Evolutionary conservation across 2,888 invertebrate species (phyloP).

Genomic region (Hyalella azteca): DNA sequence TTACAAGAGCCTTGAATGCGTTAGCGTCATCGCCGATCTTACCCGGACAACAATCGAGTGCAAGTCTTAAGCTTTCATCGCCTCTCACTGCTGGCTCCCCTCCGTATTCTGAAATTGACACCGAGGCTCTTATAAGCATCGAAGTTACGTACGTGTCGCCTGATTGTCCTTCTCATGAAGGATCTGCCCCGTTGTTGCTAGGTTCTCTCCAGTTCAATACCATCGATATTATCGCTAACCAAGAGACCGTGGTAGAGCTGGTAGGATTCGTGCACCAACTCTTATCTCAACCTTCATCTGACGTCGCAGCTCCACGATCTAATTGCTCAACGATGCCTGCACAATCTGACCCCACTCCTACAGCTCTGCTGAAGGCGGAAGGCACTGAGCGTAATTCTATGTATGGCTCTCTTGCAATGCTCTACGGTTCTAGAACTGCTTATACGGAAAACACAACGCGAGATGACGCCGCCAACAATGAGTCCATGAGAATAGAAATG

Average conservation of each 20-base stretch:
- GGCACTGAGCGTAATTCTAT: background rate
- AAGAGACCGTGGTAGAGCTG: slow-evolving; percentile 92
- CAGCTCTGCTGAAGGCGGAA: background rate
- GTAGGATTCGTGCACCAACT: slow-evolving; percentile 78
- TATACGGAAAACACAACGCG: background rate
- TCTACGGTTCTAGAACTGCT: slow-evolving; percentile 8
- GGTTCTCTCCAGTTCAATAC: slow-evolving; percentile 92
- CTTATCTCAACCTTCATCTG: slow-evolving; percentile 36
- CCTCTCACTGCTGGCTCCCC: slow-evolving; percentile 10
- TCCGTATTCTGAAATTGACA: slow-evolving; percentile 56
- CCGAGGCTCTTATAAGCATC: slow-evolving; percentile 69
- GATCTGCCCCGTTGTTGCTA: slow-evolving; percentile 68
- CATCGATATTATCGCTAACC: slow-evolving; percentile 94
- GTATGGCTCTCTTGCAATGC: slow-evolving; percentile 35
- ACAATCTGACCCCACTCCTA: background rate
- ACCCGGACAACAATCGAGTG: background rate
- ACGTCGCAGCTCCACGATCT: background rate
- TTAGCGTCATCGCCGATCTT: slow-evolving; percentile 34
- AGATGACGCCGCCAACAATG: background rate
- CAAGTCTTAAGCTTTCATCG: background rate
- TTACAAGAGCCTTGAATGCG: slow-evolving; percentile 67
- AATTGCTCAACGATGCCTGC: background rate
- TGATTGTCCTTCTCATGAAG: slow-evolving; percentile 49
- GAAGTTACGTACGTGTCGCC: slow-evolving; percentile 77
- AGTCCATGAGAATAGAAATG: slow-evolving; percentile 71